Conservation (phyloP, 2,888 invertebrate genomes). For the Anthophora plumipes region DNA sequence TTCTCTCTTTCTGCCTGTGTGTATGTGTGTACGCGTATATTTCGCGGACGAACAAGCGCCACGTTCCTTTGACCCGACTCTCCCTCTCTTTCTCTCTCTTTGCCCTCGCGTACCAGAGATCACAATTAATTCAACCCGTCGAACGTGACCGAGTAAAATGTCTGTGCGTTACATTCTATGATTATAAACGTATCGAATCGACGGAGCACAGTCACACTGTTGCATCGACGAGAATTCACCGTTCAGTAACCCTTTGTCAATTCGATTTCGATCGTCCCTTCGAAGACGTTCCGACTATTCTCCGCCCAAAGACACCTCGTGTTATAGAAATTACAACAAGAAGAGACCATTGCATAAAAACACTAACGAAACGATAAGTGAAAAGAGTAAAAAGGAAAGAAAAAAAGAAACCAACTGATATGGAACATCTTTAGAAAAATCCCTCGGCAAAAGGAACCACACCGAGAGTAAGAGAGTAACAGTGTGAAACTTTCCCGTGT, state of each 20-base stretch:
- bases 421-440: not conserved
- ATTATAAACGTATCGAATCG: constrained; percentile 16
- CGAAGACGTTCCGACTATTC: not conserved
- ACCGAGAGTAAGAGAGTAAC: not conserved
- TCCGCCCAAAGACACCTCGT: not conserved
- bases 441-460: not conserved
- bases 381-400: not conserved
- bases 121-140: constrained; percentile 33
- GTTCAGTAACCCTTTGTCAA: constrained; percentile 19
- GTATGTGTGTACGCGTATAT: not conserved
- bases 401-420: no score
- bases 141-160: constrained; percentile 18
- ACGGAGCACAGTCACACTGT: not conserved
- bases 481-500: not conserved
- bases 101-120: constrained; percentile 11
- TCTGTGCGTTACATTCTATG: constrained; percentile 4
- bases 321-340: no score
- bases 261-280: not conserved
- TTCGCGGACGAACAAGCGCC: constrained; percentile 18
- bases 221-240: not conserved
- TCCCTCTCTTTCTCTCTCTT: no score
- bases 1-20: not conserved
- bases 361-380: no score
- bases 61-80: constrained; percentile 32
- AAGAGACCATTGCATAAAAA: no score